Evolutionary conservation across 1,140 invertebrate species (phyloP).

Genomic region (Whitmania pigra): DNA sequence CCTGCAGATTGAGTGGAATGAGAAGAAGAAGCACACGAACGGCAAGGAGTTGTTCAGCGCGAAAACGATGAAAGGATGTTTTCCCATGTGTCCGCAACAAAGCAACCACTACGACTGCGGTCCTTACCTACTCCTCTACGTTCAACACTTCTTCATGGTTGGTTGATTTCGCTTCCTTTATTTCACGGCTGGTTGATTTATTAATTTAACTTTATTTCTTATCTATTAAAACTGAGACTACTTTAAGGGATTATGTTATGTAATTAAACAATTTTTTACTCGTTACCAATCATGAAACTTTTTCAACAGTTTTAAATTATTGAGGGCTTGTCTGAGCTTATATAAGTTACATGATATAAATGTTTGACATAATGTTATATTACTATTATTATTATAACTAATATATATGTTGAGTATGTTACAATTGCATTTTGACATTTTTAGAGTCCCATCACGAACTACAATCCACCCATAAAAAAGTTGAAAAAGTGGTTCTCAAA

Average conservation of each 20-base stretch:
- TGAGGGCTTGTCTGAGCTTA: no score
- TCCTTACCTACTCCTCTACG: constrained; percentile 84
- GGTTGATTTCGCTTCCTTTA: constrained; percentile 19
- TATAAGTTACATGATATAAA: no score
- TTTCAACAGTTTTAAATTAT: no score
- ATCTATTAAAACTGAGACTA: no score
- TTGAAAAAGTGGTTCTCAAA: background rate
- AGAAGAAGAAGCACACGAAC: constrained; percentile 53
- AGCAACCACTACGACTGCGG: constrained; percentile 94
- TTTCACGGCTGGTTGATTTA: no score
- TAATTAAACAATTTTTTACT: no score
- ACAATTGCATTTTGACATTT: background rate
- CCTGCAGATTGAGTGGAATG: constrained; percentile 72
- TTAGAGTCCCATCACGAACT: background rate
- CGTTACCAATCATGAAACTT: no score
- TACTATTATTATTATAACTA: no score
- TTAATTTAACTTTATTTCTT: no score
- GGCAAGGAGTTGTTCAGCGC: constrained; percentile 48
- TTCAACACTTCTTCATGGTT: constrained; percentile 75
- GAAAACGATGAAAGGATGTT: constrained; percentile 49
- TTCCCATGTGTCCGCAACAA: constrained; percentile 84
- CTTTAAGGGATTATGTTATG: no score
- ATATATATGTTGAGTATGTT: no score
- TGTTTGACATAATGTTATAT: no score
- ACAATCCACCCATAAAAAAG: background rate